Percentiles rank a stretch among this genome's conserved stretches.
Conservation (phyloP, 2,113 vertebrate species). For the Rissa tridactyla region DNA sequence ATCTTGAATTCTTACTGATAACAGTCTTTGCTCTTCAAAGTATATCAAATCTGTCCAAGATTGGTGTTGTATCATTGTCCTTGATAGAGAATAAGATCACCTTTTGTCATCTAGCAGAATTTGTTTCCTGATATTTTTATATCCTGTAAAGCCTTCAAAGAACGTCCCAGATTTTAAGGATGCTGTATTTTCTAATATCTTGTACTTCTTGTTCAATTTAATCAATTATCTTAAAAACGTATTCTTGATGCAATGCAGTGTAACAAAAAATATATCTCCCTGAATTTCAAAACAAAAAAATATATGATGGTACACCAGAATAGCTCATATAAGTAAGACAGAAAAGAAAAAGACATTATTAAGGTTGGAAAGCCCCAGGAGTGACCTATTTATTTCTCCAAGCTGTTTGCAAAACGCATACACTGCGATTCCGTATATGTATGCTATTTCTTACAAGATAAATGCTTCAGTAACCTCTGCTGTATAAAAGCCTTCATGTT, state of each 20-base stretch:
- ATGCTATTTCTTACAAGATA: background rate
- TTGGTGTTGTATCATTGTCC: background rate
- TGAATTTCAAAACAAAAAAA: slow-evolving; percentile 3
- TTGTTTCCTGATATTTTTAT: slow-evolving; percentile 1
- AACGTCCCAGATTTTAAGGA: background rate
- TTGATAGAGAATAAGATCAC: slow-evolving; percentile 1
- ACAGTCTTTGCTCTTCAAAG: slow-evolving; percentile 22
- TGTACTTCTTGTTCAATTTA: background rate
- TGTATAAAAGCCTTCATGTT: background rate
- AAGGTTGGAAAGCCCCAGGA: background rate
- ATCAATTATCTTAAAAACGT: background rate
- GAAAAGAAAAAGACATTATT: background rate
- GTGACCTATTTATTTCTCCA: background rate
- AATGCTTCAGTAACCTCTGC: background rate
- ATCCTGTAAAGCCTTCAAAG: background rate
- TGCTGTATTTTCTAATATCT: background rate
- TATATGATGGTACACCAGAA: background rate
- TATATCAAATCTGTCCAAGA: slow-evolving; percentile 11
- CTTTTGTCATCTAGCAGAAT: background rate
- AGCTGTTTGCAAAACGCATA: background rate
- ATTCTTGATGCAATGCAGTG: background rate
- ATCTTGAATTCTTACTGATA: slow-evolving; percentile 41
- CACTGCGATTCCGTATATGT: background rate
- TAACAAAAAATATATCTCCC: background rate
- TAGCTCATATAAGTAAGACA: background rate